Evolutionary conservation across 2,888 invertebrate genomes (phyloP).

Genomic region (Thereva unica): DNA sequence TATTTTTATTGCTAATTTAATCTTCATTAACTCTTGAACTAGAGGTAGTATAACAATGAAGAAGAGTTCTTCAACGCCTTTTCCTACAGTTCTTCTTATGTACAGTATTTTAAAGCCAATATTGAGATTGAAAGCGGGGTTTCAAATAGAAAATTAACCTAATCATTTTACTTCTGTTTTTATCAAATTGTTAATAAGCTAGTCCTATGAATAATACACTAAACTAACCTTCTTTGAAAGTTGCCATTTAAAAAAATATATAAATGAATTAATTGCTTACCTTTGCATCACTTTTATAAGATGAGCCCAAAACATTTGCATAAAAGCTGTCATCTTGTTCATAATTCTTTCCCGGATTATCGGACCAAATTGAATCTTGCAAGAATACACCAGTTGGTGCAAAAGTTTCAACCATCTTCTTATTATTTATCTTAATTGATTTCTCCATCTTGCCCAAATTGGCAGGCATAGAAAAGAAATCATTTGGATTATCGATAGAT

Average conservation of each 20-base stretch:
- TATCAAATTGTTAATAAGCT: too few relatives aligned
- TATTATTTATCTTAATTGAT: constrained; percentile 29
- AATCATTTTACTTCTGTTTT: too few relatives aligned
- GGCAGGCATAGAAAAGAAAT: constrained; percentile 49
- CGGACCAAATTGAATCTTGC: constrained; percentile 63
- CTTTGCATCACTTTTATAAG: constrained; percentile 40
- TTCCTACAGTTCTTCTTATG: too few relatives aligned
- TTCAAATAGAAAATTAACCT: too few relatives aligned
- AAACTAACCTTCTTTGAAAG: too few relatives aligned
- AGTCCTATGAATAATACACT: too few relatives aligned
- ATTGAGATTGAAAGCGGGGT: too few relatives aligned
- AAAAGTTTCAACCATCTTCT: constrained; percentile 31
- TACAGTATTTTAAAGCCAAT: too few relatives aligned
- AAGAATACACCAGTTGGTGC: constrained; percentile 59
- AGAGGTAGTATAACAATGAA: too few relatives aligned
- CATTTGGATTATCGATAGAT: constrained; percentile 39
- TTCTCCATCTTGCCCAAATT: constrained; percentile 46
- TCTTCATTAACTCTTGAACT: too few relatives aligned
- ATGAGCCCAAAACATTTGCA: constrained; percentile 48
- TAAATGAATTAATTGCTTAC: constrained; percentile 39
- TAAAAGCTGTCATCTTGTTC: constrained; percentile 51
- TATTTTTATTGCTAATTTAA: too few relatives aligned
- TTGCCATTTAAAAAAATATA: not conserved
- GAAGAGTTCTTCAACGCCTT: too few relatives aligned
- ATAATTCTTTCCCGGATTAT: constrained; percentile 47